Evolutionary conservation across 2,113 vertebrate species (phyloP).

Genomic region (pig (Sus scrofa)): T2T-Sscrofa CM000826.6:20628001-20628500

Average conservation of each 20-base stretch:
- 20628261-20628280: neutral
- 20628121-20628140: neutral
- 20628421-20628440: neutral
- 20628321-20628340: neutral
- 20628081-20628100: neutral
- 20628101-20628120: neutral
- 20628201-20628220: neutral
- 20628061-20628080: neutral
- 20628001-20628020: constrained; percentile 11
- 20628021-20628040: neutral
- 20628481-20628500: neutral
- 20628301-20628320: neutral
- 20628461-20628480: neutral
- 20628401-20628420: neutral
- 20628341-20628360: neutral
- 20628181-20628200: neutral
- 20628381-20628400: neutral
- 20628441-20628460: neutral
- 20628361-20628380: neutral
- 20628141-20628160: neutral
- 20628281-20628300: neutral
- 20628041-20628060: neutral
- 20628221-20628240: neutral
- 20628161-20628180: neutral
- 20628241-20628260: neutral